Percentiles rank a stretch among this genome's conserved stretches.
Evolutionary conservation across 2,797 vertebrate genomes (phyloP).

Genomic region (Sebastes vulpes): DNA sequence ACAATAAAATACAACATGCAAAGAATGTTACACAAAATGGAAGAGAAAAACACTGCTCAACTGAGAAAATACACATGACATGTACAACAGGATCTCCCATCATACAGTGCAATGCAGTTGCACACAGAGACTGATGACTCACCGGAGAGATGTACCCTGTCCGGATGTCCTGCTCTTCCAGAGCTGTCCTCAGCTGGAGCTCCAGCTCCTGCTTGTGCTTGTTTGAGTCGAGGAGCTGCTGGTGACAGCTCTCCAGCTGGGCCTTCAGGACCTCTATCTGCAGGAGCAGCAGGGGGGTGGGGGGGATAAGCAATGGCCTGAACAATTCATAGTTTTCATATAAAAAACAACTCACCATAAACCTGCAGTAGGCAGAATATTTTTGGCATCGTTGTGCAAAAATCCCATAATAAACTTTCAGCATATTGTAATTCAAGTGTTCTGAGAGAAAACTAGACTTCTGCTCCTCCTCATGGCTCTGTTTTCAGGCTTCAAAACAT

Average conservation of each 20-base stretch:
- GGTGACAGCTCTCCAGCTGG: constrained; percentile 86
- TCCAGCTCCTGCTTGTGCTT: constrained; percentile 87
- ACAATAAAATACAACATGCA: constrained; percentile 84
- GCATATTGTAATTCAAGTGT: too few relatives aligned
- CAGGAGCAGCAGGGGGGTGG: background rate
- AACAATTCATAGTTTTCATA: background rate
- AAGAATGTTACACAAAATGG: constrained; percentile 81
- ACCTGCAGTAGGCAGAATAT: too few relatives aligned
- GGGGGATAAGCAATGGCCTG: background rate
- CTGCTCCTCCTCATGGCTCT: background rate
- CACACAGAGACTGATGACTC: constrained; percentile 49
- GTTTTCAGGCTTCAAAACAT: accelerated
- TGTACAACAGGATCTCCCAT: background rate
- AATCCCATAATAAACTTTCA: too few relatives aligned
- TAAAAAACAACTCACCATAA: background rate
- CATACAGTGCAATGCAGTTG: constrained; percentile 1
- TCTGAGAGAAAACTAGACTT: background rate
- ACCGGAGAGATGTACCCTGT: constrained; percentile 89
- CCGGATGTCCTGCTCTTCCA: constrained; percentile 85
- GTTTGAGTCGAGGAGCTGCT: constrained; percentile 86
- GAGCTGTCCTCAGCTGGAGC: constrained; percentile 81
- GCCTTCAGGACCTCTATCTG: constrained; percentile 88
- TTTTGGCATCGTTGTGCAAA: too few relatives aligned
- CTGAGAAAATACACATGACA: background rate
- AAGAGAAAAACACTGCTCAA: constrained; percentile 47